Evolutionary conservation across 2,888 invertebrate genomes (phyloP), one percentile per base, ranked within the genome.

Genomic region (Brachynemurus nebulosus): DNA sequence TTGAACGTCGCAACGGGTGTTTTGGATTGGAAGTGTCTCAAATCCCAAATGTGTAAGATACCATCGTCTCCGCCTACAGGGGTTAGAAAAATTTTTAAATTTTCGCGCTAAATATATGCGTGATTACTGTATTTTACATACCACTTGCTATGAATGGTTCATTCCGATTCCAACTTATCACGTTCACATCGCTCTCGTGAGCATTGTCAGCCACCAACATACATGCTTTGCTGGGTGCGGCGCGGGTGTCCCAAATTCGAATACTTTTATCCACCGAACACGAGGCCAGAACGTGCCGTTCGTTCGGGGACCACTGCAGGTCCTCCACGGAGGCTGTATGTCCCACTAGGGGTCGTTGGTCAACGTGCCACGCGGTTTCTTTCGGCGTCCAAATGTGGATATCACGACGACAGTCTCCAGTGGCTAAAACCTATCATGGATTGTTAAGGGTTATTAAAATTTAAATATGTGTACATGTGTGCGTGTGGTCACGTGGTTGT

Each of bases 251-350:
- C 97, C 97, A 98, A 58, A 99, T 83, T 55, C 92, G 79, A 51
- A 99, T 86, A 49, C 83, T 80, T 67, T 79, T 85, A 59, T 91
- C 91, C 2, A 88, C 82, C 18, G 90, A 90, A 66, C 89, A 90
- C 8, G 90, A 83, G 27, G 90, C 89, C 42, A 91, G 66, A 1
- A 93, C 93, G 66, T 85, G 76, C 52, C 72, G 71, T 68, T 98
- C 98, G 66, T 82, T 93, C 2, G 96, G 96, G 47, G 96, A 96
- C 98, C 98, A 98, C 59, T 97, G 96, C 49, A 99, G 70, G 64
- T 99, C 98, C 70, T 98, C 98, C 9, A 99, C 90, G 20, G 96
- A 96, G 39, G 74, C 79, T 16, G 80, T 81, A 61, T 99, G 98
- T 0, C 89, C 93, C 40, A 78, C 69, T 45, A 88, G 73, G 0